These are phyloP conservation scores for Alectura lathami DNA, from an alignment of 2,113 vertebrate genomes.

Conservation along the genomic window DNA sequence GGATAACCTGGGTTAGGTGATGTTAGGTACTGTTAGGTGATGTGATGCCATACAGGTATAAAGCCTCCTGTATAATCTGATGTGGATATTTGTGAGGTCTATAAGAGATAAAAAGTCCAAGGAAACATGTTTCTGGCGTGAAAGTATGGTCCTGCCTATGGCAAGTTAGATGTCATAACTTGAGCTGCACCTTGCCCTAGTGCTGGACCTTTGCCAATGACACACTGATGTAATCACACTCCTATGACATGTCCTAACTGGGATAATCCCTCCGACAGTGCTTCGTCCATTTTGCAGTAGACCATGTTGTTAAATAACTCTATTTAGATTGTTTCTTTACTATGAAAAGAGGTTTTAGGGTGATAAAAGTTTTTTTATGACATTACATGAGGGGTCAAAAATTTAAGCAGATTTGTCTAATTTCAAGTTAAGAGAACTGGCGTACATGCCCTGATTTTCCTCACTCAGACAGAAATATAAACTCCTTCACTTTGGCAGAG, in stretches of 20 bases:
- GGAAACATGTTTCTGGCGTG: not conserved
- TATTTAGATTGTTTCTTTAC: not conserved
- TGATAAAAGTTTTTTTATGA: not conserved
- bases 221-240: not conserved
- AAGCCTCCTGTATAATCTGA: not conserved
- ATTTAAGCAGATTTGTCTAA: not conserved
- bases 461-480: not conserved
- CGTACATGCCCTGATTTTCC: rapidly evolving
- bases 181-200: not conserved
- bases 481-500: not conserved
- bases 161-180: not conserved
- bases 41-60: not conserved
- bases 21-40: not conserved
- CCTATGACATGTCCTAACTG: not conserved
- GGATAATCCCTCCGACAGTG: not conserved
- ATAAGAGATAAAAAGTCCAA: not conserved
- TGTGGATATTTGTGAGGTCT: not conserved
- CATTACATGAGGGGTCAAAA: not conserved
- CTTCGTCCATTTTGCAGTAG: not conserved
- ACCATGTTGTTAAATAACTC: not conserved
- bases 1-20: not conserved
- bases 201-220: not conserved
- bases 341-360: not conserved
- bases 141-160: not conserved
- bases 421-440: not conserved